Evolutionary conservation across 2,797 vertebrate species (phyloP).

Genomic region (Melanotaenia parkinsoni): DNA sequence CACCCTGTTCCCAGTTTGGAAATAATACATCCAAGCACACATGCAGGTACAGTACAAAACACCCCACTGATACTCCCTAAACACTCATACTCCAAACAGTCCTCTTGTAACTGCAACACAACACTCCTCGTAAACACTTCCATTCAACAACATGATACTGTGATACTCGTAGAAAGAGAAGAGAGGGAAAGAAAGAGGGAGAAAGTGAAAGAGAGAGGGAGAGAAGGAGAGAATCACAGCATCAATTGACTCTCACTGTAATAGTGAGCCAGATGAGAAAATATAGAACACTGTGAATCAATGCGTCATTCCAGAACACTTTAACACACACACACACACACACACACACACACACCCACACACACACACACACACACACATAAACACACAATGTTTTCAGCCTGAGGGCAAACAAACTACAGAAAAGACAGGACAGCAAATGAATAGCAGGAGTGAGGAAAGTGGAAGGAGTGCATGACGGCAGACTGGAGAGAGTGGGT

Average conservation of each 20-base stretch:
- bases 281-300: conserved; percentile 78
- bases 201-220: conserved; percentile 44
- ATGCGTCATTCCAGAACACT: conserved; percentile 78
- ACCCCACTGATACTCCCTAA: conserved; percentile 40
- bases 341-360: conserved; percentile 31
- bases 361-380: conserved; percentile 39
- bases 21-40: conserved; percentile 43
- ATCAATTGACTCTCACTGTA: conserved; percentile 75
- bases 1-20: conserved; percentile 20
- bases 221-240: conserved; percentile 54
- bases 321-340: conserved; percentile 57
- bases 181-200: conserved; percentile 40
- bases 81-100: conserved; percentile 46
- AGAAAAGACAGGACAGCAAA: conserved; percentile 70
- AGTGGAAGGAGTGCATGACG: conserved; percentile 62
- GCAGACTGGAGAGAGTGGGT: conserved; percentile 58
- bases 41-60: conserved; percentile 49
- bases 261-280: conserved; percentile 80
- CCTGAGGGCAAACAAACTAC: conserved; percentile 75
- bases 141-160: conserved; percentile 71
- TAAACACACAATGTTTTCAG: conserved; percentile 62
- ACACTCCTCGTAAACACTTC: conserved; percentile 67
- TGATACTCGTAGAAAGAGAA: conserved; percentile 52
- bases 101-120: conserved; percentile 62
- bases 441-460: conserved; percentile 65